Evolutionary conservation across 1,140 invertebrate species (phyloP), one percentile per base, ranked within the genome.

Genomic region (Neuroterus valhalla): DNA sequence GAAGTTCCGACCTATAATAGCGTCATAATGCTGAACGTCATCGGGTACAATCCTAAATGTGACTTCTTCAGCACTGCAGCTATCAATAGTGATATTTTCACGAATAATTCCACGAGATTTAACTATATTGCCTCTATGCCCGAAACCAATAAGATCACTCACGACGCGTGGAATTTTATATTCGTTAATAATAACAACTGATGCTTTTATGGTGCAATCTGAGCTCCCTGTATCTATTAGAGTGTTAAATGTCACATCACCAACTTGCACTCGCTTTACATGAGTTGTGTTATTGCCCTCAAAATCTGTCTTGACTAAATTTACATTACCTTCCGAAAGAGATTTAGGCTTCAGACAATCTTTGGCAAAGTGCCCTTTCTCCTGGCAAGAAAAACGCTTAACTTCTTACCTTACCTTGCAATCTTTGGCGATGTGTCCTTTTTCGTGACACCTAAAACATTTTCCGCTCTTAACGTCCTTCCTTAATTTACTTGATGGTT

Each of bases 261-360:
- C 46, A 3, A 48, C 4, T 8, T 17, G 5, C 4, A 48, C 46
- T 17, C 0, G n/a, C 17, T 48, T 48, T 8, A 48, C 15, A 48
- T 48, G 17, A 1, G n/a, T 48, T 48, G 2, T 3, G 17, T 1
- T 19, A 17, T 48, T 48, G 0, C 6, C 46, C 31, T 38, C 31
- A 38, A 10, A 38, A 48, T 48, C 17, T 19, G 46, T 5, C 15
- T 48, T 1, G 5, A 48, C 46, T 17, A 48, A n/a, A n/a, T 48
- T 48, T n/a, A 48, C n/a, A n/a, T 48, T 19, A 19, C 46, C 46
- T 48, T 19, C 46, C 2, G 46, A 17, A 15, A 17, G 0, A 45
- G 1, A 14, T 69, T 68, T 67, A n/a, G 45, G 45, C 11, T 74
- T n/a, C 4, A 38, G 1, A 48, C 72, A 74, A 68, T 74, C 62